These are phyloP conservation scores for Oryzias dopingdopingensis DNA, from an alignment of 2,797 vertebrate genomes.

Conservation along the genomic window DNA sequence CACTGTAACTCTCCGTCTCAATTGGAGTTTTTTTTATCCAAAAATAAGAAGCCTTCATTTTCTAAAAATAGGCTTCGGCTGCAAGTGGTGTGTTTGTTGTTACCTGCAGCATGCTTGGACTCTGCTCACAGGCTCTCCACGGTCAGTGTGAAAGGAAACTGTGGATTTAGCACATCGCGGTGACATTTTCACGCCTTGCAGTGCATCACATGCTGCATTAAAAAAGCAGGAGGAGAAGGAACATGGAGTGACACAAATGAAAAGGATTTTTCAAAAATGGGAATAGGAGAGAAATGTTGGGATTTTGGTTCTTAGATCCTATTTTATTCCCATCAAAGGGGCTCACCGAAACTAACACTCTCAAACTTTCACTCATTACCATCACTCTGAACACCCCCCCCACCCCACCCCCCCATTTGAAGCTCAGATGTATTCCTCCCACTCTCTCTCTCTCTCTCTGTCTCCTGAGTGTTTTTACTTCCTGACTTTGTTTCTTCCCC, in stretches of 20 bases:
- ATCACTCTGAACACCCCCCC: conserved; percentile 8
- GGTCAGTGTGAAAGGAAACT: conserved; percentile 13
- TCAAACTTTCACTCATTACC: conserved; percentile 60
- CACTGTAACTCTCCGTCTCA: not conserved
- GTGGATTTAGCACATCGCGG: conserved; percentile 42
- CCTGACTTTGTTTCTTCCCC: conserved; percentile 59
- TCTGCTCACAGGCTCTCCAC: conserved; percentile 8
- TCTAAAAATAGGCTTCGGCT: conserved; percentile 3
- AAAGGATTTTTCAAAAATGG: too few species aligned
- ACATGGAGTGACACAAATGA: not conserved
- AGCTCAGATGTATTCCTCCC: conserved; percentile 52
- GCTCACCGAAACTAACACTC: conserved; percentile 9
- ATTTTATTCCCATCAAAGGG: conserved; percentile 25
- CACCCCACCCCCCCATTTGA: conserved; percentile 23
- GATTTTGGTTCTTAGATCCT: conserved; percentile 38
- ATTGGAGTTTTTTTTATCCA: not conserved
- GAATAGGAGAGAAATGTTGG: conserved; percentile 18
- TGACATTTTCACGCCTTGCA: conserved; percentile 46
- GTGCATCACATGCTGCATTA: conserved; percentile 27
- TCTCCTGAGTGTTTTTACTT: conserved; percentile 58
- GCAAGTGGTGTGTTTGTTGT: conserved; percentile 4
- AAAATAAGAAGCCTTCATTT: not conserved
- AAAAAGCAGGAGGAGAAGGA: conserved; percentile 4
- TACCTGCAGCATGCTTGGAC: conserved; percentile 4
- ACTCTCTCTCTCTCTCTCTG: conserved; percentile 55